Base-by-base conservation (phyloP, 2,113 vertebrate genomes). In the Pterocles burchelli region DNA sequence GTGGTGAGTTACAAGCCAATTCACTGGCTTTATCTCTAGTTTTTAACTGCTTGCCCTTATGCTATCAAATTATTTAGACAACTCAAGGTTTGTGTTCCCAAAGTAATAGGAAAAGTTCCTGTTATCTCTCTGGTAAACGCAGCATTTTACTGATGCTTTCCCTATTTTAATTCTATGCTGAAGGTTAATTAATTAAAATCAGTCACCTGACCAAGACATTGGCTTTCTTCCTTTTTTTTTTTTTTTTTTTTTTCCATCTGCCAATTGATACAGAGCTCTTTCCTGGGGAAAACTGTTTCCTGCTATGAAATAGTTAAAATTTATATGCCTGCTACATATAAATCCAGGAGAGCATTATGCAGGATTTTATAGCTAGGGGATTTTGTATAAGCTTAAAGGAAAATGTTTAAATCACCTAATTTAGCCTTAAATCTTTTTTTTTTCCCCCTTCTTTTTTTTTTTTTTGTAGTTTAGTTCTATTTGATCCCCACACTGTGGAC, bases 361-460 rank as follows among this genome's bases (percentile, higher is more conserved):
- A 95, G 98, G 98, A 97, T 98, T 98, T 98, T 98, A 98, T 97
- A 98, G 98, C 97, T 97, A 97, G 97, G 97, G 98, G 98, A 98
- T 98, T 98, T 98, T 98, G 97, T 98, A 98, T 98, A 98, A 98
- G 98, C 98, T 98, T 98, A 97, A 98, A 98, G 97, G 97, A 98
- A 98, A 98, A 98, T 97, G 98, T 98, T 98, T 98, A 98, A 98
- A 98, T 98, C 97, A 98, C 98, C 98, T 98, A 98, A 98, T 98
- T 98, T 98, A 98, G 97, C 97, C 97, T 98, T 98, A 97, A 98
- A 98, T 97, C 89, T 97, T 96, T 97, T 97, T 96, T 94, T 78
- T 93, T 13, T 1, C 51, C 12, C 43, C 88, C 73, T 52, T 75
- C 81, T 96, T 21, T 67, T 28, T 72, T 81, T 88, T 93, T 83